These are phyloP conservation scores for Tetragnatha versicolor DNA, from an alignment of 1,140 invertebrate genomes.

Conservation along the genomic window DNA sequence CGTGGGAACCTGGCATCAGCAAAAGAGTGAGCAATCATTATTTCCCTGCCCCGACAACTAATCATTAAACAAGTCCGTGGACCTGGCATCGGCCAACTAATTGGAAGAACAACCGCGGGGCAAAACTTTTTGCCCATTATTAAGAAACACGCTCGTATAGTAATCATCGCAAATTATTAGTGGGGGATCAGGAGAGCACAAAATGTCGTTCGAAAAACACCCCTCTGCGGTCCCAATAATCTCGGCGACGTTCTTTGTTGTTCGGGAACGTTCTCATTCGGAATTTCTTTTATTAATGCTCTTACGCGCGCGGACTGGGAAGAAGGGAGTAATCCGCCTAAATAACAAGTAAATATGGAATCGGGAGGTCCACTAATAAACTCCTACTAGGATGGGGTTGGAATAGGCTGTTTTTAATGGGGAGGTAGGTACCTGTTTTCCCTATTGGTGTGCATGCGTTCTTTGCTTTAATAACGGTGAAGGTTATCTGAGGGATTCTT, in stretches of 20 bases:
- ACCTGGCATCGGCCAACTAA: conserved; percentile 8
- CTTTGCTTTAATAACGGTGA: too few relatives aligned
- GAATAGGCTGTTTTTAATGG: not conserved
- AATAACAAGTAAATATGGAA: conserved; percentile 49
- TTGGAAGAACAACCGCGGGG: conserved; percentile 6
- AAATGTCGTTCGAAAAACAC: conserved; percentile 2
- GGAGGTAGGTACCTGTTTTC: not conserved
- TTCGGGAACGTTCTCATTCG: too few relatives aligned
- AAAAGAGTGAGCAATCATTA: too few relatives aligned
- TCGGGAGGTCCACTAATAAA: conserved; percentile 36
- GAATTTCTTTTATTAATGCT: conserved; percentile 34
- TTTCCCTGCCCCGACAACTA: too few relatives aligned
- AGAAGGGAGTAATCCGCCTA: conserved; percentile 39
- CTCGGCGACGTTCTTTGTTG: conserved; percentile 15
- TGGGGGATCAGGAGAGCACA: conserved; percentile 13
- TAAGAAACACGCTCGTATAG: not conserved
- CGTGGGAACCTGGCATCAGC: not conserved
- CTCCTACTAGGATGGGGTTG: conserved; percentile 24
- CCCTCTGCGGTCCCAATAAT: conserved; percentile 9
- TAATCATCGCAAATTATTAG: conserved; percentile 47
- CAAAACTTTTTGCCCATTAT: not conserved
- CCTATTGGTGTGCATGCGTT: too few relatives aligned
- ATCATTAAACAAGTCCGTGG: conserved; percentile 35
- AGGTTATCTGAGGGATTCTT: not conserved
- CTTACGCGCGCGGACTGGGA: conserved; percentile 28